These are phyloP conservation scores for Corydoras sp. DNA, from an alignment of 2,113 vertebrate species.

Conservation along the genomic window DNA sequence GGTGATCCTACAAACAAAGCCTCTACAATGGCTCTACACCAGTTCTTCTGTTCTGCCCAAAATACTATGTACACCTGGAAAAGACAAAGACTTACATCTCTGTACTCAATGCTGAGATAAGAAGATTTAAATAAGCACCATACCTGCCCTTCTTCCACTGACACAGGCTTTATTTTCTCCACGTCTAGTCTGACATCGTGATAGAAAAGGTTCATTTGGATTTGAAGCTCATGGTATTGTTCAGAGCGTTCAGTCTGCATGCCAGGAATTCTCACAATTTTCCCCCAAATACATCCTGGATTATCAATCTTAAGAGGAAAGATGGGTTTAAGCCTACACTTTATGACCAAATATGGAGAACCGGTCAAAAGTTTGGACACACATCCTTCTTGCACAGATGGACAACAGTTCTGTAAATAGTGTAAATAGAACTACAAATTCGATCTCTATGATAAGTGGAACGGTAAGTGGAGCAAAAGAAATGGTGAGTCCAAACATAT, in stretches of 20 bases:
- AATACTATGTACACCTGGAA: slow-evolving; percentile 63
- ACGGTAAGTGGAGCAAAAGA: too few relatives aligned
- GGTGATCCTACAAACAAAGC: slow-evolving; percentile 38
- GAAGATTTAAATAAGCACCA: neutral
- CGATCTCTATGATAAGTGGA: too few relatives aligned
- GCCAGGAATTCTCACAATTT: slow-evolving; percentile 27
- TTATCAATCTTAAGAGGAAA: slow-evolving; percentile 52
- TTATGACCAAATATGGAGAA: too few relatives aligned
- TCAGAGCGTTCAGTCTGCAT: slow-evolving; percentile 17
- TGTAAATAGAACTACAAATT: too few relatives aligned
- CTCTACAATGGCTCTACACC: slow-evolving; percentile 65
- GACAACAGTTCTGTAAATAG: too few relatives aligned
- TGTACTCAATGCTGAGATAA: too few relatives aligned
- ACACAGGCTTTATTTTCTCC: slow-evolving; percentile 37
- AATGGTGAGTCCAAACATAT: too few relatives aligned
- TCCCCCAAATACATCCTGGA: slow-evolving; percentile 63
- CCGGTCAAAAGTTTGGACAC: too few relatives aligned
- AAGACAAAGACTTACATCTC: neutral
- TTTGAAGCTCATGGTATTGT: slow-evolving; percentile 50
- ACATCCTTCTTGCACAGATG: too few relatives aligned
- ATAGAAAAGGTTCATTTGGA: slow-evolving; percentile 65
- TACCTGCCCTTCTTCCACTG: slow-evolving; percentile 59
- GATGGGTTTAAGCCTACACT: too few relatives aligned
- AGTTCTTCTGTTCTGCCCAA: slow-evolving; percentile 51
- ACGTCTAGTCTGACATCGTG: slow-evolving; percentile 43